A percentile compares a stretch with the other conserved stretches of the same genome.
These are phyloP conservation scores for Macrosoma leucophasiata DNA, from an alignment of 2,888 invertebrate genomes.

Conservation along the genomic window DNA sequence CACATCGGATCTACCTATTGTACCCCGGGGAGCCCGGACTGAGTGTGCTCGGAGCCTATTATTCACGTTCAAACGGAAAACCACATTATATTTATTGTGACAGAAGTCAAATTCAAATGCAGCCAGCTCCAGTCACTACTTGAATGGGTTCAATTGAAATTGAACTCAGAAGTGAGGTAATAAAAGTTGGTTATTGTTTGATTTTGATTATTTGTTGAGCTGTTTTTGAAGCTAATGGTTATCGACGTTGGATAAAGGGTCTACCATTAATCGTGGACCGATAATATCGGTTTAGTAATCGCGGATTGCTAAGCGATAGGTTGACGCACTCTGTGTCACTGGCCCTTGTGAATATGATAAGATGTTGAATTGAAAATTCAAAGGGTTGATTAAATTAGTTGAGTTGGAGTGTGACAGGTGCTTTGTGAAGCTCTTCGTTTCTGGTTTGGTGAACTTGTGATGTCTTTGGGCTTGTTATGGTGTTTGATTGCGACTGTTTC, in stretches of 20 bases:
- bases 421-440: too few relatives aligned
- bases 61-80: slow-evolving; percentile 27
- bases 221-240: slow-evolving; percentile 33
- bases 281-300: slow-evolving; percentile 68
- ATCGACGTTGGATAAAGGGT: slow-evolving; percentile 68
- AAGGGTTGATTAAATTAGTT: too few relatives aligned
- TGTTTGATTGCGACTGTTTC: too few relatives aligned
- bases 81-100: slow-evolving; percentile 15
- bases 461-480: too few relatives aligned
- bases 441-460: too few relatives aligned
- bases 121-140: slow-evolving; percentile 20
- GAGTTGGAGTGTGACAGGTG: too few relatives aligned
- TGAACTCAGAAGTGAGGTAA: background rate
- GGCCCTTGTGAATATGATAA: slow-evolving; percentile 33
- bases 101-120: slow-evolving; percentile 23
- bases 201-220: slow-evolving; percentile 23
- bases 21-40: slow-evolving; percentile 64
- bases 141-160: slow-evolving; percentile 17
- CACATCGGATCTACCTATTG: slow-evolving; percentile 68
- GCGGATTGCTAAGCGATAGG: slow-evolving; percentile 66
- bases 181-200: slow-evolving; percentile 29
- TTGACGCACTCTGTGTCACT: slow-evolving; percentile 49
- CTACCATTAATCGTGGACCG: slow-evolving; percentile 63
- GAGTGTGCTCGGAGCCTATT: slow-evolving; percentile 50
- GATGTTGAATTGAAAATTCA: too few relatives aligned